Conservation (phyloP, 2,113 vertebrate species). For the Cygnus buccinator region DNA sequence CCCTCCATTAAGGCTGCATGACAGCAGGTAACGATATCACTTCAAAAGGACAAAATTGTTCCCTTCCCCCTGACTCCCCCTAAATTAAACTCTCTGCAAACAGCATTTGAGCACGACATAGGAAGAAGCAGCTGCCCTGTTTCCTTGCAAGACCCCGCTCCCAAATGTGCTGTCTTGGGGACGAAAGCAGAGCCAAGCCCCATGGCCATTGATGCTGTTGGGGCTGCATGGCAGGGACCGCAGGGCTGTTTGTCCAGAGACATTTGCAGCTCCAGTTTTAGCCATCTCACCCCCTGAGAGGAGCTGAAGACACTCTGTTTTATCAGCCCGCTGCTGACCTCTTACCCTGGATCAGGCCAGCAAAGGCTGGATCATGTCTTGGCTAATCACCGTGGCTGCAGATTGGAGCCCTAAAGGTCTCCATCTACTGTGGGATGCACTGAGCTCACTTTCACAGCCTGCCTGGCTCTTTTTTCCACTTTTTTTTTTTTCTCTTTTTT, state of each 20-base stretch:
- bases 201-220: accelerated
- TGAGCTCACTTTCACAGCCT: background rate
- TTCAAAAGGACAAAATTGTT: background rate
- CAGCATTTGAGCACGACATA: accelerated
- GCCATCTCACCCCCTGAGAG: background rate
- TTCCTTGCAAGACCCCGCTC: background rate
- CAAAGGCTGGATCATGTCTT: slow-evolving; percentile 40
- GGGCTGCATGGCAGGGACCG: accelerated
- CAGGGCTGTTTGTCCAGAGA: background rate
- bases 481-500: no score
- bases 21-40: slow-evolving; percentile 27
- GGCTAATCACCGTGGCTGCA: slow-evolving; percentile 19
- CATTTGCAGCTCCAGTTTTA: accelerated
- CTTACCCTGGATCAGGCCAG: slow-evolving; percentile 10
- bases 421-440: background rate
- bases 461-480: background rate
- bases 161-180: accelerated
- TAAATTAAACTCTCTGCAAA: background rate
- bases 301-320: background rate
- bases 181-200: accelerated
- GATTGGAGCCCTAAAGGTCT: slow-evolving; percentile 8
- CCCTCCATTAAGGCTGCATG: slow-evolving; percentile 19
- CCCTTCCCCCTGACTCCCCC: background rate
- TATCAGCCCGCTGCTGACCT: slow-evolving; percentile 59
- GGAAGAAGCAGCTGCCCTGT: background rate